phyloP scores from a whole-genome alignment of 2,888 invertebrate genomes.

The Aporophyla nigra region DNA sequence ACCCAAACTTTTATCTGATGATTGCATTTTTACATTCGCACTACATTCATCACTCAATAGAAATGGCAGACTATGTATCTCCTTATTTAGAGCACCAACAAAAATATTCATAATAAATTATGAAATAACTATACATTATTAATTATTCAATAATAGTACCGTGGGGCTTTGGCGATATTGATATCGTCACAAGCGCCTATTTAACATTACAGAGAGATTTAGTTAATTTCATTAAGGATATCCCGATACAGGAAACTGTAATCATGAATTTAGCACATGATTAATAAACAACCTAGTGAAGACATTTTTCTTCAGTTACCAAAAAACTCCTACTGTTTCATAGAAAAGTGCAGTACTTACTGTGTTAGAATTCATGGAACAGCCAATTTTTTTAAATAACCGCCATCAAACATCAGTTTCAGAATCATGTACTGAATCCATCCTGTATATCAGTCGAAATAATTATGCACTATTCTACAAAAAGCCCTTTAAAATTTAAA shows the following conservation, averaged over 20 bases:
- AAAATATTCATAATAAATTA: constrained; percentile 21
- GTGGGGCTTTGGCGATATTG: not conserved
- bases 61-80: constrained; percentile 16
- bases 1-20: constrained; percentile 13
- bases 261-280: no score
- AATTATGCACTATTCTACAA: constrained; percentile 10
- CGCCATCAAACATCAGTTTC: no score
- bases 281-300: no score
- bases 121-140: constrained; percentile 11
- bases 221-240: not conserved
- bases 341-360: no score
- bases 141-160: not conserved
- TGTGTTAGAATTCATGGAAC: no score
- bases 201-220: constrained; percentile 5
- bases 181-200: not conserved
- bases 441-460: not conserved
- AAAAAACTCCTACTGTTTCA: no score
- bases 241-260: not conserved
- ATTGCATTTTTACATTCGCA: constrained; percentile 6
- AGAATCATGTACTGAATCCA: no score
- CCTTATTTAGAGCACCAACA: constrained; percentile 44
- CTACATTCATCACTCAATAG: constrained; percentile 3
- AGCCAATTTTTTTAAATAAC: no score
- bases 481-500: not conserved
- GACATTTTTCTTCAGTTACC: no score